phyloP scores from a whole-genome alignment of 2,888 invertebrate species.

The Drosophila pullipes region DNA sequence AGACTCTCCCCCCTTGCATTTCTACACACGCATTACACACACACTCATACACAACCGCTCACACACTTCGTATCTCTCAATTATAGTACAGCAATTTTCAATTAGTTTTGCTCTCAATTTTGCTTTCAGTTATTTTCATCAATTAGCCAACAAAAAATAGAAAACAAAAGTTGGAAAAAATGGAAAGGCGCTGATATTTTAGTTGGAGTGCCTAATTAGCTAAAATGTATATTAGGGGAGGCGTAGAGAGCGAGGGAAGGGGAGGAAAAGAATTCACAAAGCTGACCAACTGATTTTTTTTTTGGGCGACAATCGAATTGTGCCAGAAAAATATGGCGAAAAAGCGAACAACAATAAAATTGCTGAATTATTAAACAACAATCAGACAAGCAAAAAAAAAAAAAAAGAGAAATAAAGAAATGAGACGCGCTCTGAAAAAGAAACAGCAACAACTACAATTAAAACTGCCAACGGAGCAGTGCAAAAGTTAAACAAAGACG shows the following conservation, averaged over 20 bases:
- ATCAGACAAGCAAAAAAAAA: conserved; percentile 20
- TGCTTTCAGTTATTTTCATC: conserved; percentile 56
- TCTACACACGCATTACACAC: conserved; percentile 6
- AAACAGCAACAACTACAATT: conserved; percentile 47
- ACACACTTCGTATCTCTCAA: conserved; percentile 20
- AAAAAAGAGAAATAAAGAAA: conserved; percentile 34
- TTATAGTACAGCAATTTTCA: conserved; percentile 61
- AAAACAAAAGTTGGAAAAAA: conserved; percentile 67
- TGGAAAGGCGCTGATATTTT: conserved; percentile 59
- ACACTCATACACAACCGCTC: background rate
- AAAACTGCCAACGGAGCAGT: conserved; percentile 75
- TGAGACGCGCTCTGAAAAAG: conserved; percentile 12
- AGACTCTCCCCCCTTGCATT: conserved; percentile 1
- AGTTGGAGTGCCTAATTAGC: conserved; percentile 58
- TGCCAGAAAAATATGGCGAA: conserved; percentile 32
- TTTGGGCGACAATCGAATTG: conserved; percentile 40
- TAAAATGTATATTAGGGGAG: conserved; percentile 22
- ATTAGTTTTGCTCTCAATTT: conserved; percentile 76
- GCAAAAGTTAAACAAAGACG: conserved; percentile 71
- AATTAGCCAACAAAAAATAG: conserved; percentile 59
- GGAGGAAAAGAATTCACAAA: background rate
- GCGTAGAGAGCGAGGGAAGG: background rate
- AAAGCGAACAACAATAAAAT: conserved; percentile 22
- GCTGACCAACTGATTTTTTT: conserved; percentile 15
- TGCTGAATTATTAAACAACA: conserved; percentile 61